Evolutionary conservation across 2,888 invertebrate genomes (phyloP).

Genomic region (Parasteatoda lunata): DNA sequence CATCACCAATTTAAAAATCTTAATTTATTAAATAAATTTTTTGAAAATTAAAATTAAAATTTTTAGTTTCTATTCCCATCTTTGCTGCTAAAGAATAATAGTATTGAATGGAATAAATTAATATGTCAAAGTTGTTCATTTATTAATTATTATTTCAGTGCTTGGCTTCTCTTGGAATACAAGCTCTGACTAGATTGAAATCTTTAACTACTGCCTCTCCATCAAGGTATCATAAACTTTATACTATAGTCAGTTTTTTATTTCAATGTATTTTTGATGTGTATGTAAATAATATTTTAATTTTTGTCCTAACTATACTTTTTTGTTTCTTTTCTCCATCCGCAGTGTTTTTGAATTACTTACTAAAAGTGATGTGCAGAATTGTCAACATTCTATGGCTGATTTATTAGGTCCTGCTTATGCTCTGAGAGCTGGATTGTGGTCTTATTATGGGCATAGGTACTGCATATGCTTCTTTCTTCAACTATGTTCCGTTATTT

Average conservation of each 20-base stretch:
- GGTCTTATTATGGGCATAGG: slow-evolving; percentile 91
- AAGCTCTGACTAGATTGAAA: slow-evolving; percentile 85
- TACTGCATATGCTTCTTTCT: slow-evolving; percentile 53
- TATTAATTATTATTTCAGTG: slow-evolving; percentile 76
- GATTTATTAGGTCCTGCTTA: slow-evolving; percentile 87
- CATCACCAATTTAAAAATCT: too few relatives aligned
- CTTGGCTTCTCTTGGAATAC: slow-evolving; percentile 83
- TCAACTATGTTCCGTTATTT: too few relatives aligned
- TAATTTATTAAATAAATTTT: too few relatives aligned
- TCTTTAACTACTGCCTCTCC: slow-evolving; percentile 82
- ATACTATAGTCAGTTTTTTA: background rate
- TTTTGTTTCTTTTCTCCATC: slow-evolving; percentile 37
- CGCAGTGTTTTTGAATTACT: slow-evolving; percentile 80
- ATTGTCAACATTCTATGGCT: slow-evolving; percentile 87
- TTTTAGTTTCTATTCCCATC: too few relatives aligned
- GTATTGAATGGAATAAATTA: too few relatives aligned
- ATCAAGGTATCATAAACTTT: slow-evolving; percentile 26
- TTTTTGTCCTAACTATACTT: too few relatives aligned
- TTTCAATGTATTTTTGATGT: background rate
- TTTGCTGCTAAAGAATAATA: too few relatives aligned
- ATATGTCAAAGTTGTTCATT: background rate
- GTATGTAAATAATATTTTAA: too few relatives aligned
- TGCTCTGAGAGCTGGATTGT: slow-evolving; percentile 87
- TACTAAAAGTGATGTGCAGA: slow-evolving; percentile 88
- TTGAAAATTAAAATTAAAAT: too few relatives aligned